Percentiles rank a stretch among this genome's conserved stretches.
Conservation (phyloP, 1,140 invertebrate genomes). For the Sycobia sp. region DNA sequence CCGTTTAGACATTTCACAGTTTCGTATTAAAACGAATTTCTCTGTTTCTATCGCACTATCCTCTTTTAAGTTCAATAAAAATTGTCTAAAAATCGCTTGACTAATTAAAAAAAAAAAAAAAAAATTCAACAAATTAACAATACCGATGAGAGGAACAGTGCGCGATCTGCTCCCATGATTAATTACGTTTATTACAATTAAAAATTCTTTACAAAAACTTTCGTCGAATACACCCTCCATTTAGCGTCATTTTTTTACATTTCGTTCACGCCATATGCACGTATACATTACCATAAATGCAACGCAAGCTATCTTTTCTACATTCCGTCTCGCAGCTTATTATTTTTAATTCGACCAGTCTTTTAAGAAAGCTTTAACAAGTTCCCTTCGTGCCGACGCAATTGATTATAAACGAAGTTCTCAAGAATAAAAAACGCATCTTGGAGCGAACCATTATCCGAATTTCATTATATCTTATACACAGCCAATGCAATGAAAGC, state of each 20-base stretch:
- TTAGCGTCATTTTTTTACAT: no score
- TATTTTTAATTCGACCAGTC: constrained; percentile 27
- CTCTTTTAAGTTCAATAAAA: constrained; percentile 26
- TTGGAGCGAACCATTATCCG: constrained; percentile 18
- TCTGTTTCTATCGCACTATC: constrained; percentile 18
- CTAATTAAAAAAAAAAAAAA: constrained; percentile 26
- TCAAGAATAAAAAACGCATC: constrained; percentile 30
- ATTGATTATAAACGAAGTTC: constrained; percentile 24
- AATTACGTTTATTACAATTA: constrained; percentile 21
- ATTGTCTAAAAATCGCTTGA: constrained; percentile 33
- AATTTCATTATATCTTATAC: constrained; percentile 31
- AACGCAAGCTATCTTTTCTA: neutral
- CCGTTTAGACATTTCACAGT: constrained; percentile 30
- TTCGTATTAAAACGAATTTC: constrained; percentile 32
- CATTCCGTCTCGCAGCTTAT: constrained; percentile 25
- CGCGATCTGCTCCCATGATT: constrained; percentile 23
- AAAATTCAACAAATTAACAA: constrained; percentile 31
- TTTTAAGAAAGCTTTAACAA: constrained; percentile 34
- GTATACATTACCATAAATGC: constrained; percentile 12
- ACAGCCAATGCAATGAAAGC: constrained; percentile 36
- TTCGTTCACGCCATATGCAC: neutral
- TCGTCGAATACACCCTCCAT: neutral
- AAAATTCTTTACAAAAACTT: constrained; percentile 28
- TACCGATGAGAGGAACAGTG: constrained; percentile 34
- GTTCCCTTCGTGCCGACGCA: constrained; percentile 23